Percentiles rank a stretch among this genome's conserved stretches.
Conservation (phyloP, 2,797 vertebrate species). For the Knipowitschia caucasica region DNA sequence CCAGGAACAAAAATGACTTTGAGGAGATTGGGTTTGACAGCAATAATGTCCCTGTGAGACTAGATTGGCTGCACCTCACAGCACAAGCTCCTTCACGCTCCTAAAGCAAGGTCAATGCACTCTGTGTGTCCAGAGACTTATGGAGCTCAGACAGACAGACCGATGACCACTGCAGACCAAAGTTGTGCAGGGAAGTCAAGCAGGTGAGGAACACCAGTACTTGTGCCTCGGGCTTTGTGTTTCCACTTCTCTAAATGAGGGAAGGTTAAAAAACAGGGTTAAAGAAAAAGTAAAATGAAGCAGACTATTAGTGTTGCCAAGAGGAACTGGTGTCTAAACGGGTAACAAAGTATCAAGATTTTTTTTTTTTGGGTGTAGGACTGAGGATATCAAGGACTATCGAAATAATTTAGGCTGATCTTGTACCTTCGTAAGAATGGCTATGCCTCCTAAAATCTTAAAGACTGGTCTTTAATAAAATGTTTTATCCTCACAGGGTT, state of each 20-base stretch:
- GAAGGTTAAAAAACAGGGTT: constrained; percentile 46
- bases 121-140: constrained; percentile 30
- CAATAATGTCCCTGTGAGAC: constrained; percentile 31
- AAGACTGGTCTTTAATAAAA: too few species aligned
- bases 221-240: constrained; percentile 40
- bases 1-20: background rate
- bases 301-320: background rate
- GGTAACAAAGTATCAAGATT: too few species aligned
- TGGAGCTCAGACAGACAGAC: constrained; percentile 24
- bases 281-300: background rate
- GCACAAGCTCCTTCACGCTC: constrained; percentile 9
- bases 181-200: constrained; percentile 42
- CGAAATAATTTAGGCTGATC: too few species aligned
- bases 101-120: constrained; percentile 29
- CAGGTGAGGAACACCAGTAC: constrained; percentile 36
- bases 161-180: constrained; percentile 32
- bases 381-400: too few species aligned
- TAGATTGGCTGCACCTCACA: background rate
- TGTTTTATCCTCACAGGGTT: too few species aligned
- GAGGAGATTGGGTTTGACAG: constrained; percentile 30
- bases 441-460: too few species aligned
- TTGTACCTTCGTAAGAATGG: too few species aligned
- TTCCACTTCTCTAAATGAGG: constrained; percentile 36
- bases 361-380: too few species aligned
- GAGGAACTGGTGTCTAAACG: too few species aligned